Conservation (phyloP, 2,888 invertebrate genomes). For the Drosophila mayaguana region DNA sequence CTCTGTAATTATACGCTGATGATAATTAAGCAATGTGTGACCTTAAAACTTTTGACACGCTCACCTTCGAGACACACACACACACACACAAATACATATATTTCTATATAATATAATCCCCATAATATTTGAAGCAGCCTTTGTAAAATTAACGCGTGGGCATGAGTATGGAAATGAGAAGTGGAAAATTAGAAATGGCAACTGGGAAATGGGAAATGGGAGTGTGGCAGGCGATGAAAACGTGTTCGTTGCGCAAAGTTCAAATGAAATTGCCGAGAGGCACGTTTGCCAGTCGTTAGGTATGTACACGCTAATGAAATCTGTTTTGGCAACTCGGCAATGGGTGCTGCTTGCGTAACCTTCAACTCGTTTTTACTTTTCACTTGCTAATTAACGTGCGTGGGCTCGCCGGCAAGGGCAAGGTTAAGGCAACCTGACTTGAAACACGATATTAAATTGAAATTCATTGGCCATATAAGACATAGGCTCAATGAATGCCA, state of each 20-base stretch:
- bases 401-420: constrained; percentile 7
- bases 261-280: constrained; percentile 43
- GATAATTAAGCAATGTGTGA: constrained; percentile 49
- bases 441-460: constrained; percentile 9
- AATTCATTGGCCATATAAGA: background rate
- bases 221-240: constrained; percentile 34
- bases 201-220: background rate
- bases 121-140: constrained; percentile 21
- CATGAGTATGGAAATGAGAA: constrained; percentile 2
- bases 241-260: constrained; percentile 39
- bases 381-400: constrained; percentile 42
- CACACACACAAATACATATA: background rate
- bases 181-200: too few relatives aligned
- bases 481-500: background rate
- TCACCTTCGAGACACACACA: constrained; percentile 28
- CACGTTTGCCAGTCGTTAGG: constrained; percentile 38
- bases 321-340: constrained; percentile 32
- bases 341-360: constrained; percentile 32
- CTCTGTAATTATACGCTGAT: constrained; percentile 29
- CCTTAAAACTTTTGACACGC: constrained; percentile 52
- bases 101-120: background rate
- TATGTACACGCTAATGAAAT: constrained; percentile 49
- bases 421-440: constrained; percentile 21
- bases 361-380: constrained; percentile 36
- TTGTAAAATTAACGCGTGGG: constrained; percentile 37